A percentile compares a stretch with the other conserved stretches of the same genome.
phyloP scores from a whole-genome alignment of 2,888 invertebrate genomes.

The Zele albiditarsus region DNA sequence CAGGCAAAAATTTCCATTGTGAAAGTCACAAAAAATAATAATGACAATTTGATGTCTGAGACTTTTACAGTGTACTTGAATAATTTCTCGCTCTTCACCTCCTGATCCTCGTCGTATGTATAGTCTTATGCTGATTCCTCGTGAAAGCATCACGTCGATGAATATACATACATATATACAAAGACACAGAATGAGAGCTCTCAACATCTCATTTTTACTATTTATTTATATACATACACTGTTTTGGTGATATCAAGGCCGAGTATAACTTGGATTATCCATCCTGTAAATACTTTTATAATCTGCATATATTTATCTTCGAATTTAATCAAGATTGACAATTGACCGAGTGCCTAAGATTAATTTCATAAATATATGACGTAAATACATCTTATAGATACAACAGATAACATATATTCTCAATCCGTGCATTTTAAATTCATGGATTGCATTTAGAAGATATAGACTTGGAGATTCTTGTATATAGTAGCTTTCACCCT shows the following conservation, averaged over 20 bases:
- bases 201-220: not conserved
- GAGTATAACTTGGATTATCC: constrained; percentile 35
- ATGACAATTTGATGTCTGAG: not conserved
- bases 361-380: not conserved
- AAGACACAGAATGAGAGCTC: not conserved
- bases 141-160: not conserved
- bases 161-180: not conserved
- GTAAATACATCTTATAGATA: not conserved
- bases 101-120: not conserved
- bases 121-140: not conserved
- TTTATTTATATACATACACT: constrained; percentile 4
- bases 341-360: not conserved
- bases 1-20: not conserved
- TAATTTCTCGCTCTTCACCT: not conserved
- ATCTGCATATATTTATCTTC: not conserved
- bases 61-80: not conserved
- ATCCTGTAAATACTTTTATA: constrained; percentile 27
- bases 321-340: constrained; percentile 12
- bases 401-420: not conserved
- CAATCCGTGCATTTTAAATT: constrained; percentile 5
- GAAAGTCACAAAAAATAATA: not conserved
- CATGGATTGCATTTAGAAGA: constrained; percentile 13
- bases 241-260: constrained; percentile 34
- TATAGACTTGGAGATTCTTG: not conserved
- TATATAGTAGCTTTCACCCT: constrained; percentile 23